Conservation (phyloP, 1,140 invertebrate species). For the Drosophila arizonae region DNA sequence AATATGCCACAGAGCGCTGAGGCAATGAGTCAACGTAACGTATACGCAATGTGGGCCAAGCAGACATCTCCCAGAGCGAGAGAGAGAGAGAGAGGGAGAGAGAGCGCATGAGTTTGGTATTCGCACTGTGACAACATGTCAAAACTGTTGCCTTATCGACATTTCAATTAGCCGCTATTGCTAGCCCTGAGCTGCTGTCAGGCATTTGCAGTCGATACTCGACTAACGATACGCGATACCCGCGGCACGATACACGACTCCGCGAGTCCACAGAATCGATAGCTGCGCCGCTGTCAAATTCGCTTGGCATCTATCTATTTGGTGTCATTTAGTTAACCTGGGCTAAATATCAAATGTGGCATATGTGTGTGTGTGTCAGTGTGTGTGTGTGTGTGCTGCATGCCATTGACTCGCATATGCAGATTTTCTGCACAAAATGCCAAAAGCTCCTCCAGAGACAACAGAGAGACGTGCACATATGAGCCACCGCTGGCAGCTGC, state of each 20-base stretch:
- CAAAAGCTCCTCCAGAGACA: constrained; percentile 37
- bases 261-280: constrained; percentile 52
- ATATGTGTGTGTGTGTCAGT: background rate
- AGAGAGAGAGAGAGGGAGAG: background rate
- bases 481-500: constrained; percentile 34
- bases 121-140: constrained; percentile 43
- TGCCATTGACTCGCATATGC: constrained; percentile 63
- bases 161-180: constrained; percentile 71
- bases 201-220: constrained; percentile 10
- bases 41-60: constrained; percentile 74
- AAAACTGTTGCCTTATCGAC: constrained; percentile 73
- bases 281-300: constrained; percentile 70
- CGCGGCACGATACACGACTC: constrained; percentile 25
- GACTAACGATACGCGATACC: constrained; percentile 15
- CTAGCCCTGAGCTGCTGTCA: constrained; percentile 53
- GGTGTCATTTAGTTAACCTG: constrained; percentile 34
- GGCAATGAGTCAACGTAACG: constrained; percentile 72
- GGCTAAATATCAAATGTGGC: constrained; percentile 56
- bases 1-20: constrained; percentile 25
- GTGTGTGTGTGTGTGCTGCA: constrained; percentile 24
- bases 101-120: background rate
- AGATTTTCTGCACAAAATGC: constrained; percentile 71
- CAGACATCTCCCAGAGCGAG: constrained; percentile 40
- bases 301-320: constrained; percentile 76
- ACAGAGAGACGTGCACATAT: constrained; percentile 37